Percentiles rank a stretch among this genome's conserved stretches.
Conservation (phyloP, 2,113 vertebrate genomes). For the Sturnus vulgaris region DNA sequence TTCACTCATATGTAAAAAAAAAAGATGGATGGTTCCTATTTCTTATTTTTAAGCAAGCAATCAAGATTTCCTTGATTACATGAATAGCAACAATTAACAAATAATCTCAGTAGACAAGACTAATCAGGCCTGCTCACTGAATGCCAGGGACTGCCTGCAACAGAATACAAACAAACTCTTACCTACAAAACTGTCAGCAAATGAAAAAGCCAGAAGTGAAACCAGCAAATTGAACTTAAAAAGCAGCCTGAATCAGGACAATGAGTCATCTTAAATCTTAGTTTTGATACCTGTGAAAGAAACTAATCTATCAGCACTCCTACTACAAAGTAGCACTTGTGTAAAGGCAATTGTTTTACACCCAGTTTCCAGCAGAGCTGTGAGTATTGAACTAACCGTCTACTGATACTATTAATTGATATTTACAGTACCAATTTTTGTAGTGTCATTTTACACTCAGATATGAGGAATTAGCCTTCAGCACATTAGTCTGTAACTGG, state of each 20-base stretch:
- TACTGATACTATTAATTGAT: not conserved
- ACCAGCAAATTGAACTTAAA: not conserved
- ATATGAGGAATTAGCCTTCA: not conserved
- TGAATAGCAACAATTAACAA: not conserved
- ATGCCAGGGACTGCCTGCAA: not conserved
- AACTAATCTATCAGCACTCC: not conserved
- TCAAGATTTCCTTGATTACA: not conserved
- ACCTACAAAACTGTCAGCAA: not conserved
- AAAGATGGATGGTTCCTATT: not conserved
- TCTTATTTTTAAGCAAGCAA: not conserved
- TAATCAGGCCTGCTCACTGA: not conserved
- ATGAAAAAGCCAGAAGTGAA: not conserved
- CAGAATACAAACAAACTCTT: not conserved
- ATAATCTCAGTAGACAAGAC: not conserved
- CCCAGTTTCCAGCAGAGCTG: not conserved
- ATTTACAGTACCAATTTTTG: not conserved
- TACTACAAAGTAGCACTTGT: not conserved
- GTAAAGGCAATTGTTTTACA: not conserved
- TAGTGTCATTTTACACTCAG: not conserved
- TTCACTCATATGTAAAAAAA: not conserved
- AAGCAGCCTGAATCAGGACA: not conserved
- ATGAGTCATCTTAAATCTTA: not conserved
- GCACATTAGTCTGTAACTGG: not conserved
- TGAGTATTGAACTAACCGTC: not conserved
- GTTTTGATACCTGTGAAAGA: not conserved